Percentiles rank a stretch among this genome's conserved stretches.
Conservation (phyloP, 1,140 invertebrate species). For the Bombus sibiricus region DNA sequence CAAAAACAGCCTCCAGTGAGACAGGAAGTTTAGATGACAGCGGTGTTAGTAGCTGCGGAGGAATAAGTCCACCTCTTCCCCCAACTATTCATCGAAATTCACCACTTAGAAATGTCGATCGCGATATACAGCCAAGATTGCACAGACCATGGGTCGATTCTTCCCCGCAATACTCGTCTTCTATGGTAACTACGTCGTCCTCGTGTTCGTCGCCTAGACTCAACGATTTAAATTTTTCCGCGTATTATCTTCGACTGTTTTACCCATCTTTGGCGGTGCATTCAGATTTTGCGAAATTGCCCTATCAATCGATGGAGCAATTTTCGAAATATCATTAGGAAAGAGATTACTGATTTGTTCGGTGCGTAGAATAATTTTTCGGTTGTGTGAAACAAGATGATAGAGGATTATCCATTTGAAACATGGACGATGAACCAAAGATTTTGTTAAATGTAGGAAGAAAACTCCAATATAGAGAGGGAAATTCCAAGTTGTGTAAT, state of each 20-base stretch:
- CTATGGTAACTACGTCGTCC: neutral
- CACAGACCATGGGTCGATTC: slow-evolving; percentile 73
- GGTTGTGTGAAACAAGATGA: neutral
- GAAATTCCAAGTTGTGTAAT: neutral
- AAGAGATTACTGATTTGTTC: no score
- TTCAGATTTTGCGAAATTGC: neutral
- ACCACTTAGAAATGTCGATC: neutral
- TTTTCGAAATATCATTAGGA: slow-evolving; percentile 19
- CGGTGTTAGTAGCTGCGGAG: slow-evolving; percentile 54
- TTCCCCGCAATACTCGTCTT: neutral
- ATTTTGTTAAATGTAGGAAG: neutral
- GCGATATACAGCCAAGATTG: slow-evolving; percentile 44
- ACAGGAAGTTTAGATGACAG: slow-evolving; percentile 60
- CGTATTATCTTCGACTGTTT: slow-evolving; percentile 15
- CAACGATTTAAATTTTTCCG: neutral
- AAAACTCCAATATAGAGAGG: neutral
- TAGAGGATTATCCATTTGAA: neutral
- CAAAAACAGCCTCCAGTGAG: slow-evolving; percentile 54
- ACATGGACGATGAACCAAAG: slow-evolving; percentile 21
- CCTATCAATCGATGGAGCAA: slow-evolving; percentile 13
- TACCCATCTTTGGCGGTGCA: slow-evolving; percentile 11
- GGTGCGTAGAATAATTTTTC: neutral
- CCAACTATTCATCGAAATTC: neutral
- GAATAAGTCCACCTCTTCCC: slow-evolving; percentile 40
- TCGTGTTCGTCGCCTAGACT: neutral